Evolutionary conservation across 2,113 vertebrate genomes (phyloP).

Genomic region (Camelus bactrianus): DNA sequence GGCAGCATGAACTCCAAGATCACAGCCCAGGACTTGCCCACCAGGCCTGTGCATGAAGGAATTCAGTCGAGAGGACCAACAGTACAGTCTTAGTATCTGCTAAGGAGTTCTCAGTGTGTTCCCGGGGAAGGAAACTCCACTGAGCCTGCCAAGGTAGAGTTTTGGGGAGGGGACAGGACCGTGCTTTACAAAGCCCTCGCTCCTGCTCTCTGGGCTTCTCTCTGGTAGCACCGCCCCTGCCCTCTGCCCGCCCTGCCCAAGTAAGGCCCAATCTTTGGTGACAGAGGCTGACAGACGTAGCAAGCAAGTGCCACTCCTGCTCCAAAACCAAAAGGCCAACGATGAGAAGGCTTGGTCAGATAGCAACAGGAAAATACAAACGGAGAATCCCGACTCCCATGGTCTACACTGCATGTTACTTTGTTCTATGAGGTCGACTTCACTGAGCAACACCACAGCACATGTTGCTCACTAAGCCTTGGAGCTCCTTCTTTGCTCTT

Average conservation of each 20-base stretch:
- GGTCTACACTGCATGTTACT: neutral
- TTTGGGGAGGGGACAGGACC: neutral
- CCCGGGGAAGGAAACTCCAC: neutral
- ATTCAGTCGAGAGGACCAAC: neutral
- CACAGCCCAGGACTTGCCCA: neutral
- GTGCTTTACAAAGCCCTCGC: neutral
- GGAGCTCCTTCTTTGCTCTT: neutral
- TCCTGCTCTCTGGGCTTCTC: neutral
- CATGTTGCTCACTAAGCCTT: neutral
- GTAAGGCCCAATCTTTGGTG: neutral
- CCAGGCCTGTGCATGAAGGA: neutral
- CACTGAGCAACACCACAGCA: neutral
- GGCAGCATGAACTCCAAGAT: conserved; percentile 3
- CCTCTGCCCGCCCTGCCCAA: neutral
- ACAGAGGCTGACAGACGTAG: neutral
- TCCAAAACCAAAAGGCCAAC: neutral
- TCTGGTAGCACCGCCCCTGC: neutral
- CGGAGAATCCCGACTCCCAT: neutral
- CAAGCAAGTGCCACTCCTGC: neutral
- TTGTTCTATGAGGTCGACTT: rapidly evolving
- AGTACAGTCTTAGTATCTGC: neutral
- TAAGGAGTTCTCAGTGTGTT: neutral
- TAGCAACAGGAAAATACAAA: neutral
- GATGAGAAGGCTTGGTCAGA: neutral
- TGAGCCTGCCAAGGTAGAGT: neutral